Evolutionary conservation across 2,888 invertebrate species (phyloP), one percentile per base, ranked within the genome.

Genomic region (Xanthorhoe designata): DNA sequence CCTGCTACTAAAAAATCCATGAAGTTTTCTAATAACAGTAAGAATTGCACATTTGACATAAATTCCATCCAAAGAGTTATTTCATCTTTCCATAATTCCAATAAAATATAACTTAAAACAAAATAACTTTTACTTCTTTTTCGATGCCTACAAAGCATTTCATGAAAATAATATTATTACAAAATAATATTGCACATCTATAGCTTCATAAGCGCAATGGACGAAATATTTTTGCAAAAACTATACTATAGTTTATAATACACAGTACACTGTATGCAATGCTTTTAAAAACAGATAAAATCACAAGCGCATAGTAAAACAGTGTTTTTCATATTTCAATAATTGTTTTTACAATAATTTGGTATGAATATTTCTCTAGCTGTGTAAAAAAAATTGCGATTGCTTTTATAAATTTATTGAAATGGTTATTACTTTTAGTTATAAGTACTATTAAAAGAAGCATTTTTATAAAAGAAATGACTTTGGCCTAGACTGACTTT

Each of bases 181-280:
- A 51, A 51, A 58, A 62, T 55, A 54, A 77, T 86, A 88, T 88
- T 88, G 87, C 87, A 89, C 85, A 82, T 76, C 72, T 61, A 74
- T 54, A 78, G 85, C 85, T 89, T 90, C 82, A 84, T 86, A 89
- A 89, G 89, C 86, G 71, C 74, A 77, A 78, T 89, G 89, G 90
- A 90, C 90, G 90, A 82, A 77, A 82, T 74, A 72, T 78, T 75
- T 75, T 73, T 73, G 77, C 71, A 68, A 72, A 61, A 73, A 67
- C 64, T 65, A 53, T 64, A 52, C 29, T 56, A 47, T 17, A n/a
- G n/a, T n/a, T n/a, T 19, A 18, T 15, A 49, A 19, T 15, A 10
- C 24, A 19, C 19, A 32, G 32, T 32, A 32, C 32, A 17, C 10
- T 2, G 38, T 15, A 10, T 38, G 15, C 19, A 4, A 59, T 15